Base-by-base conservation (phyloP, 2,113 vertebrate species). In the Rhizomys pruinosus region DNA sequence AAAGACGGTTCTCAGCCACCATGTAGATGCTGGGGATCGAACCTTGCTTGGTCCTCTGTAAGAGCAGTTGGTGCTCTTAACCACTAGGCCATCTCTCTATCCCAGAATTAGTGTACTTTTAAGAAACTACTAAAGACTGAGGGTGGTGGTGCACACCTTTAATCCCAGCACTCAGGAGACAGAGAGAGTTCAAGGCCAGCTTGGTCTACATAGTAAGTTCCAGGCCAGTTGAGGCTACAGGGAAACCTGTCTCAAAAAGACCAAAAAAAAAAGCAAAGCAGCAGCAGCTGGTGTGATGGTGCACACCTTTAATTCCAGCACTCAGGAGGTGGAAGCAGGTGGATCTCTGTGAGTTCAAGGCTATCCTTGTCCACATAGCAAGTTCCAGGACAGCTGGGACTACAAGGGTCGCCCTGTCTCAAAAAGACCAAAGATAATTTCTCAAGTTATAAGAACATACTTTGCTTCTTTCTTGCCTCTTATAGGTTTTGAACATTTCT, bases 51-150 rank as follows among this genome's bases (percentile, higher is more conserved):
- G n/a, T n/a, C n/a, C n/a, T n/a, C n/a, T n/a, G n/a, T n/a, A n/a
- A n/a, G n/a, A n/a, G n/a, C n/a, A n/a, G n/a, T n/a, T n/a, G n/a
- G n/a, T n/a, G n/a, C n/a, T n/a, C n/a, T n/a, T n/a, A n/a, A n/a
- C n/a, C n/a, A n/a, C n/a, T n/a, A n/a, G n/a, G n/a, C n/a, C n/a
- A n/a, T n/a, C n/a, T n/a, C n/a, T n/a, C n/a, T n/a, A n/a, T n/a
- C n/a, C n/a, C n/a, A n/a, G 66, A 71, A 63, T 85, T 66, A 61
- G 20, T 87, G 34, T 92, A 52, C 32, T 86, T 87, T 91, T 93
- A 87, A 63, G 25, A 96, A 89, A 69, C 42, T 84, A 27, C 34
- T 80, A 88, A 76, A 87, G 59, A 47, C 37, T 85, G 90, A 57
- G 82, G 47, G n/a, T 72, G 20, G 1, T 4, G 42, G 15, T 15